A percentile compares a stretch with the other conserved stretches of the same genome.
Conservation (phyloP, 92 coral and sea anemone species). For the Pocillopora grandis region DNA sequence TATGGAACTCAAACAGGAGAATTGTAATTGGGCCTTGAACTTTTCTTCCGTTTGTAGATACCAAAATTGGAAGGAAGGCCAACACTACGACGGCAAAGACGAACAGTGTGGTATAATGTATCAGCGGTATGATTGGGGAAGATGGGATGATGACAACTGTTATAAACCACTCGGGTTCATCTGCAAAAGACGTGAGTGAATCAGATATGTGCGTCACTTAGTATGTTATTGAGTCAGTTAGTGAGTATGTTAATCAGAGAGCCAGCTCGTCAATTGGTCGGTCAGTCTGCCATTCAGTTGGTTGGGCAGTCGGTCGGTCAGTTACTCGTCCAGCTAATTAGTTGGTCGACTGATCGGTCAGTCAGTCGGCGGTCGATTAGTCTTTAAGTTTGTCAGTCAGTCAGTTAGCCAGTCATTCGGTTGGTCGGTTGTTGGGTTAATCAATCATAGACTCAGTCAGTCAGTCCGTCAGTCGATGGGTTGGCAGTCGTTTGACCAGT, state of each 20-base stretch:
- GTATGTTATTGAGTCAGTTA: background rate
- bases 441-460: background rate
- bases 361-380: background rate
- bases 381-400: background rate
- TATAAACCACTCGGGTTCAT: slow-evolving; percentile 64
- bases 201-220: background rate
- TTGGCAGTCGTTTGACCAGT: background rate
- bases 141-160: slow-evolving; percentile 72
- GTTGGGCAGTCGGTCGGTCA: too few species aligned
- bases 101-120: slow-evolving; percentile 73
- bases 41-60: slow-evolving; percentile 26
- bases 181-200: slow-evolving; percentile 62
- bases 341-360: too few species aligned
- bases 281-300: too few species aligned
- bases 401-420: background rate
- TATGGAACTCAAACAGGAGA: too few species aligned
- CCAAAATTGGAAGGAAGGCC: slow-evolving; percentile 70
- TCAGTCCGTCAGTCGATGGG: background rate
- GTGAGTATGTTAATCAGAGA: too few species aligned
- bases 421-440: background rate
- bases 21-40: too few species aligned
- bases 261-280: too few species aligned
- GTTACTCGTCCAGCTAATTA: too few species aligned
- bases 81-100: slow-evolving; percentile 69
- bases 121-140: slow-evolving; percentile 77